Evolutionary conservation across 1,140 invertebrate species (phyloP).

Genomic region (Trypoxylus dichotomus): DNA sequence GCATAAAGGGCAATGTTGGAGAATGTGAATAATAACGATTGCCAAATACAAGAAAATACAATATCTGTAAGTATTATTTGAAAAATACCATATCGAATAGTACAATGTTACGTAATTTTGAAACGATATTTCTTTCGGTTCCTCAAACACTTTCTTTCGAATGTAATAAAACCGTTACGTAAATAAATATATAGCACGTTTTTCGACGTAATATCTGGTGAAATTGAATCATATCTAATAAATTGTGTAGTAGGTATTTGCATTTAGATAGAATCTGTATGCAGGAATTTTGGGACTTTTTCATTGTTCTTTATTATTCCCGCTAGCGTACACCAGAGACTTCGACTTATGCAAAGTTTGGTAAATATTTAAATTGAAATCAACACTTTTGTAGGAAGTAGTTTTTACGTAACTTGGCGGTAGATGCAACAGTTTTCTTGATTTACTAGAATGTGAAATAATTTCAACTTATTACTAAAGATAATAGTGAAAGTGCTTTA

Average conservation of each 20-base stretch:
- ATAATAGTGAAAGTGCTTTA: no score
- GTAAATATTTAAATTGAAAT: background rate
- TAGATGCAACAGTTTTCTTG: background rate
- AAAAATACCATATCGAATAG: no score
- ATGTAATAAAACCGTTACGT: no score
- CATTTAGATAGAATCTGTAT: constrained; percentile 3
- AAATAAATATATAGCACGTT: background rate
- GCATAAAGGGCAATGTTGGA: no score
- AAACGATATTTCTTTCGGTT: no score
- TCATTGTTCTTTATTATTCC: background rate
- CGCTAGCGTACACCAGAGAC: background rate
- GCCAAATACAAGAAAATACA: no score
- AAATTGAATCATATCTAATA: constrained; percentile 1
- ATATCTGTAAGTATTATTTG: no score
- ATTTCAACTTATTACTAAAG: no score
- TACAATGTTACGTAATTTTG: no score
- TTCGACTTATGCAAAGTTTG: background rate
- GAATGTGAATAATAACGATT: no score
- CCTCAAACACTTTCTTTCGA: no score
- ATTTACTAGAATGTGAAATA: background rate
- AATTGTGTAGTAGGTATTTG: background rate
- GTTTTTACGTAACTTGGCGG: background rate
- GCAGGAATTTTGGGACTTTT: background rate
- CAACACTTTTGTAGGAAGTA: background rate
- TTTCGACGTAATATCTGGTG: background rate